These are phyloP conservation scores for Rhinogobio ventralis DNA, from an alignment of 2,797 vertebrate species.

Conservation along the genomic window DNA sequence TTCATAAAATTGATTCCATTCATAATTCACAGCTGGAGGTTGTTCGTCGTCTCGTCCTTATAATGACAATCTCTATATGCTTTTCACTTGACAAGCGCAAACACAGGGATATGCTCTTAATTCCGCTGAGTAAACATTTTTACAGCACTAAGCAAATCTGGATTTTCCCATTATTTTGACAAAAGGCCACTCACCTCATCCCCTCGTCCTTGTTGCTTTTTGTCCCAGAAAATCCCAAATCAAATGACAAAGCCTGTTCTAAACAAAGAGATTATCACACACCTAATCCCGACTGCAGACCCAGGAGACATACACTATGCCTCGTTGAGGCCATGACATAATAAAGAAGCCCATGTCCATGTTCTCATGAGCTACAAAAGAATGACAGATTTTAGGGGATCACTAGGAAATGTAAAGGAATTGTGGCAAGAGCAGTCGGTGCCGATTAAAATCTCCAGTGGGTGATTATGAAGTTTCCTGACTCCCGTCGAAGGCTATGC, in stretches of 20 bases:
- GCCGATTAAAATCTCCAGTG: conserved; percentile 2
- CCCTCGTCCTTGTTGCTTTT: conserved; percentile 53
- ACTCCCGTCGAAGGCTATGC: not conserved
- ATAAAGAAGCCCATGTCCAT: conserved; percentile 46
- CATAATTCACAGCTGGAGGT: not conserved
- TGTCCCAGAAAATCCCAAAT: conserved; percentile 60
- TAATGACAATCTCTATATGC: conserved; percentile 9
- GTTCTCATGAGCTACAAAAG: conserved; percentile 41
- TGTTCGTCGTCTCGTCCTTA: not conserved
- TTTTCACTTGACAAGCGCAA: conserved; percentile 35
- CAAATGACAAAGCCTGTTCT: conserved; percentile 64
- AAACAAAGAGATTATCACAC: conserved; percentile 66
- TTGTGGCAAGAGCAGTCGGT: not conserved
- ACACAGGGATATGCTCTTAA: conserved; percentile 46
- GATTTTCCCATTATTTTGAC: conserved; percentile 61
- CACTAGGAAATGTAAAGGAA: not conserved
- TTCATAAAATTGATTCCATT: not conserved
- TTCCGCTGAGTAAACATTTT: conserved; percentile 54
- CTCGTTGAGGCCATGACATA: conserved; percentile 23
- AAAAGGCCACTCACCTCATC: conserved; percentile 60
- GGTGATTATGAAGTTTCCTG: conserved; percentile 13
- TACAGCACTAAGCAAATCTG: conserved; percentile 57
- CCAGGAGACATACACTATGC: conserved; percentile 32
- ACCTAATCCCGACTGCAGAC: conserved; percentile 59
- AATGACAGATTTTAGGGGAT: conserved; percentile 36